Conservation (phyloP, 2,797 vertebrate species). For the Danio choprae region DNA sequence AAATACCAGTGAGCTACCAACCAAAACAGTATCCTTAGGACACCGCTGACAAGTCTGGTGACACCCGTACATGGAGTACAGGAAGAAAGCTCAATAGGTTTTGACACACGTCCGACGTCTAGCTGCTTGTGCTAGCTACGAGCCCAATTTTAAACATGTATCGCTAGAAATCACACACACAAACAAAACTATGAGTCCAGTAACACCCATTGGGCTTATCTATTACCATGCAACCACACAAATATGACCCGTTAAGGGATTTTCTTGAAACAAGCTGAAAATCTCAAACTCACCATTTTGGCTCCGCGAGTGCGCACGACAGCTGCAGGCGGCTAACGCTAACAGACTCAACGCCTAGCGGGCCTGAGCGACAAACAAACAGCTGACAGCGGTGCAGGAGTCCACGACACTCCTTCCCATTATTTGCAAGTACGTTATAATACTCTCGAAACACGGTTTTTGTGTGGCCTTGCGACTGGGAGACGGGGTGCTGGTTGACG, state of each 20-base stretch:
- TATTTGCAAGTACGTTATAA: conserved; percentile 43
- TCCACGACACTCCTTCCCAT: conserved; percentile 60
- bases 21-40: background rate
- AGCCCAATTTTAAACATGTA: background rate
- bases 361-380: conserved; percentile 48
- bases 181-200: background rate
- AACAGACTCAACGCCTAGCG: conserved; percentile 46
- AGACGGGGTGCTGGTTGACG: background rate
- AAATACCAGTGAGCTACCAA: background rate
- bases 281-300: conserved; percentile 68
- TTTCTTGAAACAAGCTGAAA: background rate
- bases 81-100: background rate
- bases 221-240: background rate
- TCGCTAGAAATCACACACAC: background rate
- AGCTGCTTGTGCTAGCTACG: background rate
- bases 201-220: too few relatives aligned
- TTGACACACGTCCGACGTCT: background rate
- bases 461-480: background rate
- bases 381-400: conserved; percentile 45
- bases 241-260: background rate
- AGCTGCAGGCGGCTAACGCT: conserved; percentile 50
- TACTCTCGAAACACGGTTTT: background rate
- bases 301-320: conserved; percentile 41
- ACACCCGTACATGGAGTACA: background rate
- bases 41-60: background rate